Evolutionary conservation across 2,888 invertebrate species (phyloP).

Genomic region (Nezara viridula): DNA sequence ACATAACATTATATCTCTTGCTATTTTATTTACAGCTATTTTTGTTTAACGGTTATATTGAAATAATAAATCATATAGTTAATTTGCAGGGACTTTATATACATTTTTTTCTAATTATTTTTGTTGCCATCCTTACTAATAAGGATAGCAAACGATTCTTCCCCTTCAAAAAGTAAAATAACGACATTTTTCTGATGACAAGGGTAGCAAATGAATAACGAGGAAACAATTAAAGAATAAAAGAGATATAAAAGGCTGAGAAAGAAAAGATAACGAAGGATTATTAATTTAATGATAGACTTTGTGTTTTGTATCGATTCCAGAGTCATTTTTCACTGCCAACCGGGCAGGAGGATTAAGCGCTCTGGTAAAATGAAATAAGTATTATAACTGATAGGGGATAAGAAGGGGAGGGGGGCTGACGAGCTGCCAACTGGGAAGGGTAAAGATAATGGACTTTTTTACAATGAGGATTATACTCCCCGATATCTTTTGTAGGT

Average conservation of each 20-base stretch:
- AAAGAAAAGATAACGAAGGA: constrained; percentile 41
- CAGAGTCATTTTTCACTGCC: constrained; percentile 23
- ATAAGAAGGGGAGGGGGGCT: not conserved
- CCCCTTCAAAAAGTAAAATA: not conserved
- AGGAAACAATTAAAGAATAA: constrained; percentile 48
- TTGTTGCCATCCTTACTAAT: not conserved
- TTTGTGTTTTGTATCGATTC: constrained; percentile 31
- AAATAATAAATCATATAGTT: too few species aligned
- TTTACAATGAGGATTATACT: constrained; percentile 32
- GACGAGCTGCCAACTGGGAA: not conserved
- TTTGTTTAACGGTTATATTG: too few species aligned
- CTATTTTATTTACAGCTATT: too few species aligned
- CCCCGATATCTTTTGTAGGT: constrained; percentile 15
- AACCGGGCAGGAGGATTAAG: not conserved
- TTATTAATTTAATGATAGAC: constrained; percentile 48
- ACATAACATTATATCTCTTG: too few species aligned
- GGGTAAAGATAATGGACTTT: constrained; percentile 38
- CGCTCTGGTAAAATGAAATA: constrained; percentile 22
- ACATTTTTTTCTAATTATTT: too few species aligned
- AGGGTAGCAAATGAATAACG: not conserved
- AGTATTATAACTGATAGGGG: constrained; percentile 27
- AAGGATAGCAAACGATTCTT: not conserved
- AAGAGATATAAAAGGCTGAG: not conserved
- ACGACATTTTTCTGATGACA: not conserved
- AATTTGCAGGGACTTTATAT: too few species aligned